Evolutionary conservation across 2,113 vertebrate genomes (phyloP).

Genomic region (Notothenia rossii): DNA sequence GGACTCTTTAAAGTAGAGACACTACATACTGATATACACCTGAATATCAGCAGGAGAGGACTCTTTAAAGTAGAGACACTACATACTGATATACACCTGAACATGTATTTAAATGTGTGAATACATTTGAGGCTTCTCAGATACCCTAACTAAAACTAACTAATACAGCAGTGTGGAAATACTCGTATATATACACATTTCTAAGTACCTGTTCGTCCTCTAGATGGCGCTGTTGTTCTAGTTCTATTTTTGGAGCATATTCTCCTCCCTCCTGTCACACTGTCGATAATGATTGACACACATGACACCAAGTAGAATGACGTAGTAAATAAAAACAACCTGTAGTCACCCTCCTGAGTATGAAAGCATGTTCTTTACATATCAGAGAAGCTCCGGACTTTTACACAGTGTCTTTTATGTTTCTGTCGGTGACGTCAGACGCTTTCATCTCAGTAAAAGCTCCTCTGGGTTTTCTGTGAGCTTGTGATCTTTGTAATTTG

Average conservation of each 20-base stretch:
- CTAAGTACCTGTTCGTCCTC: background rate
- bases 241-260: background rate
- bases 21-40: too few relatives aligned
- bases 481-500: background rate
- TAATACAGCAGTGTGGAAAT: too few relatives aligned
- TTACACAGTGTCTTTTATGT: background rate
- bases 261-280: background rate
- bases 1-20: too few relatives aligned
- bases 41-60: too few relatives aligned
- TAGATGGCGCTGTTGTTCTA: constrained; percentile 48
- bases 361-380: background rate
- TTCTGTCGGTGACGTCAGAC: background rate
- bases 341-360: background rate
- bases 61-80: too few relatives aligned
- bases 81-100: too few relatives aligned
- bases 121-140: too few relatives aligned
- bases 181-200: too few relatives aligned
- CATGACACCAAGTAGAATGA: background rate
- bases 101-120: too few relatives aligned
- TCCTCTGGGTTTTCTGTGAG: background rate
- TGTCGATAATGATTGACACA: too few relatives aligned
- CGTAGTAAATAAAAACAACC: background rate
- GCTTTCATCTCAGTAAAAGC: constrained; percentile 2
- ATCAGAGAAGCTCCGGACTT: background rate
- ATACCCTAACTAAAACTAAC: too few relatives aligned